Conservation (phyloP, 2,113 vertebrate genomes). For the Albula goreensis region DNA sequence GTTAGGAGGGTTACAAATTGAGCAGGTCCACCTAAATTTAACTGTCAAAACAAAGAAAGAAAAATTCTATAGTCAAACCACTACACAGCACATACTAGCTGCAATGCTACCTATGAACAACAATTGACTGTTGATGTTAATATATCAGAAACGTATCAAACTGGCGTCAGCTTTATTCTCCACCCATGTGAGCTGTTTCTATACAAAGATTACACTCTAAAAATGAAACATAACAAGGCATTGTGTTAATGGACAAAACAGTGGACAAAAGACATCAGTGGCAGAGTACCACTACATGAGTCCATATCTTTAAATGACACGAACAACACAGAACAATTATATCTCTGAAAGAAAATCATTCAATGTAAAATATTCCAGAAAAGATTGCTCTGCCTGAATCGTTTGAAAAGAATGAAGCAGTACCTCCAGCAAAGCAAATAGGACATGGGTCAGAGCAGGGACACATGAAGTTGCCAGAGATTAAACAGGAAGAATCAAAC, state of each 20-base stretch:
- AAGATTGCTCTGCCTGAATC: neutral
- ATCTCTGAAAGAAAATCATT: neutral
- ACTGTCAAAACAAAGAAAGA: neutral
- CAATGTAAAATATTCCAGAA: neutral
- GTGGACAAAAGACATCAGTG: neutral
- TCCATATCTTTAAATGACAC: neutral
- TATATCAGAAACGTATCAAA: neutral
- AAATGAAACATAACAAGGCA: neutral
- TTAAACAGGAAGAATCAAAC: too few relatives aligned
- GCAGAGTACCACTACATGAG: neutral
- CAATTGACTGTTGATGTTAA: neutral
- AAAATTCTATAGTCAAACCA: neutral
- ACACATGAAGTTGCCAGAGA: too few relatives aligned
- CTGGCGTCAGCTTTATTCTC: neutral
- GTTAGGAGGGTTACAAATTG: neutral
- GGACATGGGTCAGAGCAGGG: too few relatives aligned
- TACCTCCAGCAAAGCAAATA: too few relatives aligned
- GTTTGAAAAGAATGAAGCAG: too few relatives aligned
- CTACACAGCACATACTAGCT: neutral
- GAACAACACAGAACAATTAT: neutral
- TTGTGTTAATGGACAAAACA: neutral
- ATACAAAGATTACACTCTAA: neutral
- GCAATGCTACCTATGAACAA: neutral
- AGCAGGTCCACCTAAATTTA: neutral
- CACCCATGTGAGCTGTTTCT: neutral